A percentile compares a stretch with the other conserved stretches of the same genome.
These are phyloP conservation scores for Pilophorus perplexus DNA, from an alignment of 2,888 invertebrate species.

Conservation along the genomic window DNA sequence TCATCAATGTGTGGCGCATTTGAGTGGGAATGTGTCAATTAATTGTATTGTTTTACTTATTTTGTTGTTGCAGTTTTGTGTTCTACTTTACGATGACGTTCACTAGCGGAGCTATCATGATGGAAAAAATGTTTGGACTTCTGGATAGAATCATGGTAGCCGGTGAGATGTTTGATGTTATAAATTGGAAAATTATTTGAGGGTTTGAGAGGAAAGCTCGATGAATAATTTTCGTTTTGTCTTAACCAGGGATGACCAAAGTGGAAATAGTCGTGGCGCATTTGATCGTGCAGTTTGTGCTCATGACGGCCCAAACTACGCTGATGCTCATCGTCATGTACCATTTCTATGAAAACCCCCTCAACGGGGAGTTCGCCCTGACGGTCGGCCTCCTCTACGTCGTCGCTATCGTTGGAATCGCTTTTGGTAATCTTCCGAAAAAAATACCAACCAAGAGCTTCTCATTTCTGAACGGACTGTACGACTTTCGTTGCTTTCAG, in stretches of 20 bases:
- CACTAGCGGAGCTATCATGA: constrained; percentile 48
- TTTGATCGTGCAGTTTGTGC: constrained; percentile 47
- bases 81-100: constrained; percentile 48
- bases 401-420: constrained; percentile 46
- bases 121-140: constrained; percentile 47
- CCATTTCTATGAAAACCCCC: constrained; percentile 49
- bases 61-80: constrained; percentile 46
- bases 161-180: constrained; percentile 42
- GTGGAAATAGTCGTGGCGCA: constrained; percentile 48
- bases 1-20: too few species aligned
- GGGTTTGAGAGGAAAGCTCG: neutral
- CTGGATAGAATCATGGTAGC: constrained; percentile 48
- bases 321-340: constrained; percentile 49
- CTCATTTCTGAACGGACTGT: too few species aligned
- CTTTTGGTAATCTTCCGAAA: constrained; percentile 43
- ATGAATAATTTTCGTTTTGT: neutral
- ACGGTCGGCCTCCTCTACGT: constrained; percentile 39
- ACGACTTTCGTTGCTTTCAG: too few species aligned
- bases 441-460: too few species aligned
- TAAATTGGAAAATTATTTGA: neutral
- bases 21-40: neutral
- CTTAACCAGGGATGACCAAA: constrained; percentile 48
- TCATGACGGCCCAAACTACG: constrained; percentile 47
- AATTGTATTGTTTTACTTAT: neutral
- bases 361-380: constrained; percentile 47